Evolutionary conservation across 2,888 invertebrate species (phyloP).

Genomic region (Protodeltote pygarga): DNA sequence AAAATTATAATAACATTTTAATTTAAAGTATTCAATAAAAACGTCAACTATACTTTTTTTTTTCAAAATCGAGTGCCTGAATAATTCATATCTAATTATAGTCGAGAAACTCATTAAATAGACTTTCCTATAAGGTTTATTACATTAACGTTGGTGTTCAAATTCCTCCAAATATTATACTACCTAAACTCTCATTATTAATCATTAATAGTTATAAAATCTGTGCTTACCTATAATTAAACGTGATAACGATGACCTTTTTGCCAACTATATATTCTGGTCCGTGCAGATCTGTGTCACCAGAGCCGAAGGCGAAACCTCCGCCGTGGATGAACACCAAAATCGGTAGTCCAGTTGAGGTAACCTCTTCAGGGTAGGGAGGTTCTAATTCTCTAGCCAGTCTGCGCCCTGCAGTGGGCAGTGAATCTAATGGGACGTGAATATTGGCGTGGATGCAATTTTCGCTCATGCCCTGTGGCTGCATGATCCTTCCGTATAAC

Average conservation of each 20-base stretch:
- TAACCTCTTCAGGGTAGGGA: conserved; percentile 33
- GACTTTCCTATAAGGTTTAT: no score
- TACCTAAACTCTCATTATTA: not conserved
- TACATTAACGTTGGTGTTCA: no score
- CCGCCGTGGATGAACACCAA: conserved; percentile 80
- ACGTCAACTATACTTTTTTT: no score
- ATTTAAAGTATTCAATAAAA: no score
- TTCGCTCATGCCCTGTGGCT: conserved; percentile 63
- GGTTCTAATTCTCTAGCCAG: conserved; percentile 42
- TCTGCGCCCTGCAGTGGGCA: conserved; percentile 40
- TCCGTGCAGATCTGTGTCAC: conserved; percentile 73
- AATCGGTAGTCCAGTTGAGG: conserved; percentile 62
- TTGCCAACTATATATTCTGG: conserved; percentile 73
- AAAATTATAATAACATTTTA: no score
- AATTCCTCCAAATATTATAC: no score
- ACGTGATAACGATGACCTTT: conserved; percentile 76
- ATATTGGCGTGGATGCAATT: conserved; percentile 77
- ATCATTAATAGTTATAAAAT: not conserved
- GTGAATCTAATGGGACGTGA: conserved; percentile 66
- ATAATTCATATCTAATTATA: no score
- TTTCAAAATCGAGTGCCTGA: no score
- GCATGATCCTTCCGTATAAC: conserved; percentile 66
- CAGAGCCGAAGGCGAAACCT: conserved; percentile 78
- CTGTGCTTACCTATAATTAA: conserved; percentile 75
- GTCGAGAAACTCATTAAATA: no score